Conservation (phyloP, 2,888 invertebrate species). For the Zaprionus obscuricornis region DNA sequence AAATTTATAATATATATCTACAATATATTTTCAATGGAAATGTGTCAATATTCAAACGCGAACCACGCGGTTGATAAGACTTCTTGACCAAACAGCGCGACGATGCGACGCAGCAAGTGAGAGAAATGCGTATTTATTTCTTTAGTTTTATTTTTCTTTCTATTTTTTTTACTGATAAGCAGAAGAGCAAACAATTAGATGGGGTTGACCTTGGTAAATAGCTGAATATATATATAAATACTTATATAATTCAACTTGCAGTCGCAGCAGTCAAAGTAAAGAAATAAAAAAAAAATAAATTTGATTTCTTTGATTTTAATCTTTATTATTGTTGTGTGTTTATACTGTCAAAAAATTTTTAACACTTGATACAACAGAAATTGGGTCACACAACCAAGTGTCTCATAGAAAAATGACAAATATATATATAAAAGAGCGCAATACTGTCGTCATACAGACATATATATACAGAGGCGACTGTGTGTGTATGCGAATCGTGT, state of each 20-base stretch:
- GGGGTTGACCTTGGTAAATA: background rate
- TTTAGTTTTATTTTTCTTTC: too few relatives aligned
- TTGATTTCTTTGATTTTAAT: constrained; percentile 5
- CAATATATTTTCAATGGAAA: too few relatives aligned
- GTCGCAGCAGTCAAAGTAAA: background rate
- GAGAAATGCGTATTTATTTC: too few relatives aligned
- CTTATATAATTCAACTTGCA: constrained; percentile 23
- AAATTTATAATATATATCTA: too few relatives aligned
- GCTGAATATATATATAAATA: background rate
- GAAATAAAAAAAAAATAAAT: background rate
- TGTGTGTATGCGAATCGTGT: constrained; percentile 10
- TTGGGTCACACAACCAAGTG: constrained; percentile 68
- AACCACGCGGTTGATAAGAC: too few relatives aligned
- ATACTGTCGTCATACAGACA: constrained; percentile 8
- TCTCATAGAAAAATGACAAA: constrained; percentile 31
- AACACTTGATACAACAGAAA: constrained; percentile 71
- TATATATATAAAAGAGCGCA: constrained; percentile 4
- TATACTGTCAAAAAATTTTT: constrained; percentile 33
- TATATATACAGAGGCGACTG: constrained; percentile 4
- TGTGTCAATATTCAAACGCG: too few relatives aligned
- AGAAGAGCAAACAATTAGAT: too few relatives aligned
- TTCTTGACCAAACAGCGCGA: too few relatives aligned
- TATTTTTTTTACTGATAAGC: too few relatives aligned
- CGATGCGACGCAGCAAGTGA: too few relatives aligned
- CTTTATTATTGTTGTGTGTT: constrained; percentile 9